Conservation (phyloP, 2,888 invertebrate species). For the Panorpa germanica region DNA sequence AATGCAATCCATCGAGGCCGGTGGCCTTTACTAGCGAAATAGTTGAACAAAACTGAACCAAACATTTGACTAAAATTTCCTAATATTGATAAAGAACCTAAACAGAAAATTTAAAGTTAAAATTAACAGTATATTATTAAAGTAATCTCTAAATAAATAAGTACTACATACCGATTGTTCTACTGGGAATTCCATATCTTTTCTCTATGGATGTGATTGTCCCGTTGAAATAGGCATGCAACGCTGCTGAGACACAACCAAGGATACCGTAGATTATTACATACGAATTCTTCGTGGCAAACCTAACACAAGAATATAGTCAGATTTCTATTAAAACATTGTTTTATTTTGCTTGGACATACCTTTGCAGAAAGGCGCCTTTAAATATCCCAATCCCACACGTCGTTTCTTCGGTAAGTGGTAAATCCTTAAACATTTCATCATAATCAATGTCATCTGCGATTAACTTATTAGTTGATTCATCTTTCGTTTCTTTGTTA, state of each 20-base stretch:
- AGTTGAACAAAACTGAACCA: constrained; percentile 42
- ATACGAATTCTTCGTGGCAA: constrained; percentile 38
- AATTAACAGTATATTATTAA: too few species aligned
- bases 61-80: constrained; percentile 54
- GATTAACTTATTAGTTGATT: too few species aligned
- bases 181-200: constrained; percentile 50
- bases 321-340: neutral
- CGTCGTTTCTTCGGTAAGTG: constrained; percentile 30
- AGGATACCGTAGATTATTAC: constrained; percentile 44
- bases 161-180: constrained; percentile 37
- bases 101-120: too few species aligned
- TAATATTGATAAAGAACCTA: constrained; percentile 47
- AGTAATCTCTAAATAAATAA: too few species aligned
- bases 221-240: constrained; percentile 52
- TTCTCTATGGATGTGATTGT: constrained; percentile 56
- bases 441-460: constrained; percentile 17
- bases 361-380: constrained; percentile 28
- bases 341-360: constrained; percentile 2
- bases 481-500: too few species aligned
- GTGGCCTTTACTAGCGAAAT: constrained; percentile 50
- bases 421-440: constrained; percentile 21
- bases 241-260: constrained; percentile 47
- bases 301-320: constrained; percentile 12
- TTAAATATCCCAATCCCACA: constrained; percentile 33
- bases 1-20: constrained; percentile 54